phyloP scores from a whole-genome alignment of 1,140 invertebrate genomes.

The Formica selysi region DNA sequence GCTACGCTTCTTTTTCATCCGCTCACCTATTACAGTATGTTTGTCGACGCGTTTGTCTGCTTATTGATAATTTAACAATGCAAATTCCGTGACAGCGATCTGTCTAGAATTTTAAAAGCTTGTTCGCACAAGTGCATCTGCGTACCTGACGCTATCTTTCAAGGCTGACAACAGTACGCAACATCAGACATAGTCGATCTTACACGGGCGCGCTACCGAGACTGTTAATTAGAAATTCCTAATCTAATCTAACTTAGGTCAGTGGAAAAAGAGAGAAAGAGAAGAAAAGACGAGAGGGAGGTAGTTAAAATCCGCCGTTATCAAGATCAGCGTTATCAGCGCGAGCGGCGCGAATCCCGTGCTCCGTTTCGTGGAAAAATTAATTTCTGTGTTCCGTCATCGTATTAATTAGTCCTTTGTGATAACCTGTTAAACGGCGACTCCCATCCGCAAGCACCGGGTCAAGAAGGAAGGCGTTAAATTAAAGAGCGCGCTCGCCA shows the following conservation, averaged over 20 bases:
- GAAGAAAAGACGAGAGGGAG: neutral
- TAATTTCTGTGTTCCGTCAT: slow-evolving; percentile 53
- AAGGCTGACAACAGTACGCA: neutral
- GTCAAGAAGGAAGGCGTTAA: slow-evolving; percentile 72
- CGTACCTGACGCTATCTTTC: slow-evolving; percentile 11
- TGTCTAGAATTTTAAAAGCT: slow-evolving; percentile 37
- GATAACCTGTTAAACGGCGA: slow-evolving; percentile 43
- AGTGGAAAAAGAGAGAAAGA: neutral
- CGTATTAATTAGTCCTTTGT: slow-evolving; percentile 62
- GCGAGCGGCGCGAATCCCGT: neutral
- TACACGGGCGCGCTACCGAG: neutral
- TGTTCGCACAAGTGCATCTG: neutral
- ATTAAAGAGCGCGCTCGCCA: slow-evolving; percentile 64
- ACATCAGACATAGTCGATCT: slow-evolving; percentile 20
- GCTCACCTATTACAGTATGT: neutral
- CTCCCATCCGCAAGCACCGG: slow-evolving; percentile 45
- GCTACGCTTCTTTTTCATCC: too few species aligned
- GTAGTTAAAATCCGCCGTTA: slow-evolving; percentile 35
- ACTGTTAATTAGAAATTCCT: slow-evolving; percentile 55
- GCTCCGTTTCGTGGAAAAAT: slow-evolving; percentile 10
- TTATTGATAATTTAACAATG: slow-evolving; percentile 13
- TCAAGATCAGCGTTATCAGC: slow-evolving; percentile 32
- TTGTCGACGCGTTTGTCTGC: neutral
- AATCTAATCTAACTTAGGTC: slow-evolving; percentile 37
- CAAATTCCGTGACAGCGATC: neutral